These are phyloP conservation scores for Oxyruncus cristatus DNA, from an alignment of 2,113 vertebrate genomes.

Conservation along the genomic window DNA sequence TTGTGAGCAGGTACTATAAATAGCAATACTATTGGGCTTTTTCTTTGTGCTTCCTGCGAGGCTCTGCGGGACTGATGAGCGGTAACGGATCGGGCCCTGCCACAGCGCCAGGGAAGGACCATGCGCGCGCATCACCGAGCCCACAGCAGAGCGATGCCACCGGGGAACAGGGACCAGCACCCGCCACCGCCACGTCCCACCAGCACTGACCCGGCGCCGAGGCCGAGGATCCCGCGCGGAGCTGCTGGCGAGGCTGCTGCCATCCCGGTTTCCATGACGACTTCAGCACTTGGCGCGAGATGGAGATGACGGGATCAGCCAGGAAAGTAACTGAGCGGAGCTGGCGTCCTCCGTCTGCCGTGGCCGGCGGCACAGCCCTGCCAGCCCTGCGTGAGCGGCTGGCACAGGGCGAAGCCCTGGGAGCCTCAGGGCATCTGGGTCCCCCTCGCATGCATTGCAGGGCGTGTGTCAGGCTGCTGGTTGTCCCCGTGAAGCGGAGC, in stretches of 20 bases:
- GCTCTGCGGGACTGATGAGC: neutral
- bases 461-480: fast-evolving
- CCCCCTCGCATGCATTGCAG: neutral
- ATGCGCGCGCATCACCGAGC: fast-evolving
- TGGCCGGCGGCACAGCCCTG: neutral
- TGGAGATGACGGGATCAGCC: constrained; percentile 60
- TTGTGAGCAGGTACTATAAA: constrained; percentile 18
- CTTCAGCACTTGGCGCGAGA: constrained; percentile 55
- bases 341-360: constrained; percentile 17
- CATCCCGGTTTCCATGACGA: constrained; percentile 60
- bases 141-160: neutral
- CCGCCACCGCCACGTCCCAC: fast-evolving
- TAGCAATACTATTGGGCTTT: neutral
- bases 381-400: neutral
- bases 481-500: neutral
- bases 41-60: neutral
- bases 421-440: constrained; percentile 26
- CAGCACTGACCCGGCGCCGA: neutral
- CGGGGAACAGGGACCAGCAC: neutral
- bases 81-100: neutral
- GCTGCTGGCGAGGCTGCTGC: constrained; percentile 6
- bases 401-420: neutral
- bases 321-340: constrained; percentile 41
- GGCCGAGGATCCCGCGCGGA: neutral
- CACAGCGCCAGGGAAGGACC: fast-evolving